Percentiles rank a stretch among this genome's conserved stretches.
Conservation (phyloP, 64 coral and sea anemone genomes). For the Stichodactyla mertensii region DNA sequence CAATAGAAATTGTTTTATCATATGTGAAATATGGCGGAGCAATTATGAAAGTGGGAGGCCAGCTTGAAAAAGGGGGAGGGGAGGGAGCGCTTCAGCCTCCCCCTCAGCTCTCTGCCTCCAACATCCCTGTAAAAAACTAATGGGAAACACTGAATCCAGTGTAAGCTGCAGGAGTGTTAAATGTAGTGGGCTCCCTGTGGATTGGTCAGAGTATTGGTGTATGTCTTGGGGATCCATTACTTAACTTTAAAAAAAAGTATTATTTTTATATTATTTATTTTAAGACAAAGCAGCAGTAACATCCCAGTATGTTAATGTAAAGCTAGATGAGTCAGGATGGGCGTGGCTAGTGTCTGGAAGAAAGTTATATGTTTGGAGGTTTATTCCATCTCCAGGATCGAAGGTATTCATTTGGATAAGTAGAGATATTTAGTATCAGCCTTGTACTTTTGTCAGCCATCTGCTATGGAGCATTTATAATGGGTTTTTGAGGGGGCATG, state of each 20-base stretch:
- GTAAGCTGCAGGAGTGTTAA: not conserved
- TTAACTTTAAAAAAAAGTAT: not conserved
- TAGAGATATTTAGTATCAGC: too few species aligned
- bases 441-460: too few species aligned
- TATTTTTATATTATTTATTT: not conserved
- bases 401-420: conserved; percentile 51
- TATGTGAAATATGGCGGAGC: too few species aligned
- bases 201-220: not conserved
- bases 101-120: too few species aligned
- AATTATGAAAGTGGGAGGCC: too few species aligned
- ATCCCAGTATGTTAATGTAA: conserved; percentile 66
- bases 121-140: not conserved
- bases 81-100: too few species aligned
- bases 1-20: not conserved
- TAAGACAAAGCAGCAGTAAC: not conserved
- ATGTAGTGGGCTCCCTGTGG: not conserved
- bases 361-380: conserved; percentile 86
- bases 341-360: conserved; percentile 87
- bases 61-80: too few species aligned
- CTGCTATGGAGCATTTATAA: too few species aligned
- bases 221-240: too few species aligned
- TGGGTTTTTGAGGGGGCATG: too few species aligned
- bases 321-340: conserved; percentile 84
- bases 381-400: conserved; percentile 45
- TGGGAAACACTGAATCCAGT: not conserved